Evolutionary conservation across 2,888 invertebrate species (phyloP), one percentile per base, ranked within the genome.

Genomic region (Timema podura): DNA sequence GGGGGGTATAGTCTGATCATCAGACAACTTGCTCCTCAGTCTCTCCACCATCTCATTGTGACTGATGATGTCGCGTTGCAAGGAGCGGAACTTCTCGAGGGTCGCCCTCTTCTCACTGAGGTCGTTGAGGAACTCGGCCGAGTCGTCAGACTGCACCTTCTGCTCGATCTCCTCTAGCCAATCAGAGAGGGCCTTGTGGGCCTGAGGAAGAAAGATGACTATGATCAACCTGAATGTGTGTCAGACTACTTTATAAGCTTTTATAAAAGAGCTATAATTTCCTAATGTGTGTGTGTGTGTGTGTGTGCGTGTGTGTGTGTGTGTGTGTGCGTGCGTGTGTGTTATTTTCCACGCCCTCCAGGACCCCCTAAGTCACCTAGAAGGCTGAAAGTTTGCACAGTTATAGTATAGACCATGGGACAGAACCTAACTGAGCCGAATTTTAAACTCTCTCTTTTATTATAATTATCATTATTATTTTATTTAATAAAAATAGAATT

Each of bases 111-210:
- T 97, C 79, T 97, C 97, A 68, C 94, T 92, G 2, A 96, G 83
- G 79, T 96, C 96, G 76, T 93, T 92, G 47, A 92, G 85, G 10
- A 86, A 68, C 13, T 45, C 65, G 5, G 30, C 57, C 3, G 48
- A 86, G 77, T 91, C 89, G 72, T 90, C 88, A 2, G 89, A 87
- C 77, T 90, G 89, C 8, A 95, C 86, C 80, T 93, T 94, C 65
- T 89, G 88, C 77, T 95, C 93, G 72, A 94, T 88, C 77, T 96
- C 96, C 73, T 92, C 91, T 70, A 97, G 82, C 95, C 96, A 96
- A 78, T 93, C 92, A 7, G 88, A 84, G 70, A 96, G 84, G 59
- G 93, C 86, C 77, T 93, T 91, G 78, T 92, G 89, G 67, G 87
- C 83, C 83, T 73, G 65, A 61, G 11, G 30, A 30, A 30, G 30